phyloP scores from a whole-genome alignment of 2,113 vertebrate genomes.

The Antennarius striatus region DNA sequence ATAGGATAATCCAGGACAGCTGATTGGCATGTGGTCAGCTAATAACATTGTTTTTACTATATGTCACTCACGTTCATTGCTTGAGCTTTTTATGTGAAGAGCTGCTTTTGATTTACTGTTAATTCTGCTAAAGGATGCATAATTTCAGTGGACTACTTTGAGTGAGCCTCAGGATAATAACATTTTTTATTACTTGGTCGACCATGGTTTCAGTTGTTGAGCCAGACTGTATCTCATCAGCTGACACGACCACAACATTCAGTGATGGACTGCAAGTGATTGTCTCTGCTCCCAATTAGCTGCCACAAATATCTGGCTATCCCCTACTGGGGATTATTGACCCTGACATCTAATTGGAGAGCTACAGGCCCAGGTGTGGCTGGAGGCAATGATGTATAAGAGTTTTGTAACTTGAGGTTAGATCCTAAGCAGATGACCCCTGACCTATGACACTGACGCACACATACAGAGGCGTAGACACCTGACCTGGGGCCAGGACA shows the following conservation, averaged over 20 bases:
- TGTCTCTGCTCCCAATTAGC: background rate
- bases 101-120: constrained; percentile 31
- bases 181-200: background rate
- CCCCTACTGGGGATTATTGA: background rate
- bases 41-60: constrained; percentile 33
- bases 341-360: constrained; percentile 7
- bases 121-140: background rate
- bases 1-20: constrained; percentile 28
- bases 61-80: constrained; percentile 10
- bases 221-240: no score
- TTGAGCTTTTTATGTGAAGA: constrained; percentile 2
- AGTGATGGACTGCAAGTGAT: background rate
- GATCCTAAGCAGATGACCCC: constrained; percentile 38
- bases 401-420: constrained; percentile 7
- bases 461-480: constrained; percentile 17
- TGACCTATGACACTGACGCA: constrained; percentile 35
- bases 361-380: constrained; percentile 37
- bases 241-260: background rate
- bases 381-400: constrained; percentile 12
- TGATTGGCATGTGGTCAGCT: constrained; percentile 38
- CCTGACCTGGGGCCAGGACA: constrained; percentile 35
- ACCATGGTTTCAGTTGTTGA: constrained; percentile 20
- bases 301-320: no score
- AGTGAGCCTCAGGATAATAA: no score
- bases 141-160: background rate